Base-by-base conservation (phyloP, 2,888 invertebrate species). In the Andrena hattorfiana region DNA sequence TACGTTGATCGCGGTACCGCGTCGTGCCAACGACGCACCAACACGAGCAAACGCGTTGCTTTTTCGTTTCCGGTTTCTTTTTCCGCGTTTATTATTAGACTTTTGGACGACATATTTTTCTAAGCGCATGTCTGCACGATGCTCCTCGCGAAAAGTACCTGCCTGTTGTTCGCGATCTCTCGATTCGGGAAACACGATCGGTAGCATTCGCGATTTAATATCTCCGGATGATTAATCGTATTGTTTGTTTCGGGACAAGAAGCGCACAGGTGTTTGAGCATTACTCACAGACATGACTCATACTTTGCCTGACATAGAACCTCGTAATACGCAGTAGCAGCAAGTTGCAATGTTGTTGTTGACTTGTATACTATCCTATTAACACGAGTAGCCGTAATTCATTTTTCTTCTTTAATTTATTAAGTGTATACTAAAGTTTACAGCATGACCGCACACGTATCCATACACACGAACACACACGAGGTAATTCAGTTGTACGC, bases 261-360 rank as follows among this genome's bases (percentile, higher is more conserved):
- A 8, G 10, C 49, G 26, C 28, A 54, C 32, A 51, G 26, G 26
- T 69, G 67, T 86, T 77, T 72, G 68, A 69, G 73, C 42, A 68
- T 77, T 63, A 72, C 76, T 76, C 62, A 66, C 69, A 54, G 26
- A 68, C 67, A 71, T 72, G 42, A 83, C 78, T 83, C 78, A 49
- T 35, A 78, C 89, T 90, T 90, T 90, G 90, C 88, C 90, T 88
- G 87, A 90, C 91, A 90, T 89, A 89, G 90, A 92, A 91, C 92
- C 90, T 85, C 59, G 78, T 74, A 78, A 83, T 66, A 48, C 68
- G 85, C 79, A 87, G 88, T 89, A 89, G 88, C 84, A 70, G 86
- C 86, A 76, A 83, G 49, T 80, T 90, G 88, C 89, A 83, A 86
- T 89, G 89, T 89, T 90, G 86, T 86, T 90, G 88, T 87, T 87